Percentiles rank a stretch among this genome's conserved stretches.
Conservation (phyloP, 2,888 invertebrate genomes). For the Rhagium mordax region DNA sequence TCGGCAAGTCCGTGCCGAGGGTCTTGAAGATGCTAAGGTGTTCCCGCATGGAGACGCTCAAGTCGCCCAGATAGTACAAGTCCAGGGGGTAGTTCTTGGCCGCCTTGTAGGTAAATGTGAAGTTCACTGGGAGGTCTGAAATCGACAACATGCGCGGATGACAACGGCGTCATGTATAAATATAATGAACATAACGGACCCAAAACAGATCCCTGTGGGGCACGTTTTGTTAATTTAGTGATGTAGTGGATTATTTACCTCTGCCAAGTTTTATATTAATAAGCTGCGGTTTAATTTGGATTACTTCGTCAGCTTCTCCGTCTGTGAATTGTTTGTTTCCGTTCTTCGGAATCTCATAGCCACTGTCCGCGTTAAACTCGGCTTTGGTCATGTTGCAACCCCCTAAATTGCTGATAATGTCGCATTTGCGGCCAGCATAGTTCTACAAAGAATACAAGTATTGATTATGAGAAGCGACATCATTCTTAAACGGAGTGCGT, state of each 20-base stretch:
- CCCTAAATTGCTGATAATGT: slow-evolving; percentile 42
- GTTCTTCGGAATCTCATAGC: slow-evolving; percentile 64
- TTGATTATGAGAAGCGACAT: too few relatives aligned
- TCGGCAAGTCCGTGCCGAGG: slow-evolving; percentile 76
- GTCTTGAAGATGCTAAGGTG: slow-evolving; percentile 86
- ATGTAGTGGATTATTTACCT: slow-evolving; percentile 66
- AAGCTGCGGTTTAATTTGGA: slow-evolving; percentile 80
- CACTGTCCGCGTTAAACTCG: slow-evolving; percentile 55
- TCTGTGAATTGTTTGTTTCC: slow-evolving; percentile 67
- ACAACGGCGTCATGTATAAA: too few relatives aligned
- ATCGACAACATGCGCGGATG: slow-evolving; percentile 28
- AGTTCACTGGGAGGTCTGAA: slow-evolving; percentile 69
- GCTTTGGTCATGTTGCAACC: slow-evolving; percentile 40
- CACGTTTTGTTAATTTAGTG: too few relatives aligned
- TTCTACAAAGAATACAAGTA: slow-evolving; percentile 41
- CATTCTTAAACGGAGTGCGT: too few relatives aligned
- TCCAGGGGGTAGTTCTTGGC: slow-evolving; percentile 91
- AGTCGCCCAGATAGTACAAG: slow-evolving; percentile 92
- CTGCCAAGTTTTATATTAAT: slow-evolving; percentile 75
- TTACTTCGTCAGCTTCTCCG: slow-evolving; percentile 66
- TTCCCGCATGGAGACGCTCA: slow-evolving; percentile 91
- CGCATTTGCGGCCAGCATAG: slow-evolving; percentile 48
- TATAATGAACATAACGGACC: too few relatives aligned
- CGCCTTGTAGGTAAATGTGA: slow-evolving; percentile 80
- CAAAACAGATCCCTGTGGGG: too few relatives aligned